A percentile compares a stretch with the other conserved stretches of the same genome.
These are phyloP conservation scores for Sesia bembeciformis DNA, from an alignment of 2,888 invertebrate species.

Conservation along the genomic window DNA sequence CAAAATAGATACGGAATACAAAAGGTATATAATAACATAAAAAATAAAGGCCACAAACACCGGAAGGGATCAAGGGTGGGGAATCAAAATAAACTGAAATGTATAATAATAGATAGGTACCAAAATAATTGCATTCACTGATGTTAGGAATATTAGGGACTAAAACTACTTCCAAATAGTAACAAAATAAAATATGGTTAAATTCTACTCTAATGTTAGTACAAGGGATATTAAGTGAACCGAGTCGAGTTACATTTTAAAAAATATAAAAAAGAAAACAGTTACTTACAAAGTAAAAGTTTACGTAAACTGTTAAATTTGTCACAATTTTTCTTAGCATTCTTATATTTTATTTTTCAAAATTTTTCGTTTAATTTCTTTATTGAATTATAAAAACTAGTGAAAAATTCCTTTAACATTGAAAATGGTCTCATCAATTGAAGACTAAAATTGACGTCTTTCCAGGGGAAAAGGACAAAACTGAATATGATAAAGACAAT, in stretches of 20 bases:
- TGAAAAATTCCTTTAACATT: no score
- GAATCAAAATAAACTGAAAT: conserved; percentile 72
- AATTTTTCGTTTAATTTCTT: no score
- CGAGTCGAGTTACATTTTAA: conserved; percentile 8
- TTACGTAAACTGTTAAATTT: no score
- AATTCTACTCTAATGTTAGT: conserved; percentile 6
- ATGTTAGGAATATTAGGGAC: conserved; percentile 42
- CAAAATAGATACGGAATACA: not conserved
- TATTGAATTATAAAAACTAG: no score
- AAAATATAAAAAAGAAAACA: conserved; percentile 5
- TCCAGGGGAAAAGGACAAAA: no score
- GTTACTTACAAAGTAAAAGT: not conserved
- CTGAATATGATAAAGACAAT: no score
- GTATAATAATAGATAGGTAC: conserved; percentile 66
- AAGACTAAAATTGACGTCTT: no score
- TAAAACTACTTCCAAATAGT: conserved; percentile 22
- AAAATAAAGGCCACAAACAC: conserved; percentile 37
- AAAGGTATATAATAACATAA: conserved; percentile 18
- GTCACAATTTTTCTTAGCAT: no score
- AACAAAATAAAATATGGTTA: conserved; percentile 24
- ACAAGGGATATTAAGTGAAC: not conserved
- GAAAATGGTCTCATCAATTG: no score
- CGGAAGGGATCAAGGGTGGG: conserved; percentile 36
- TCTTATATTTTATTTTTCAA: no score
- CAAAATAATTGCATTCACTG: conserved; percentile 56